Conservation (phyloP, 2,888 invertebrate species). For the Beris morrisii region DNA sequence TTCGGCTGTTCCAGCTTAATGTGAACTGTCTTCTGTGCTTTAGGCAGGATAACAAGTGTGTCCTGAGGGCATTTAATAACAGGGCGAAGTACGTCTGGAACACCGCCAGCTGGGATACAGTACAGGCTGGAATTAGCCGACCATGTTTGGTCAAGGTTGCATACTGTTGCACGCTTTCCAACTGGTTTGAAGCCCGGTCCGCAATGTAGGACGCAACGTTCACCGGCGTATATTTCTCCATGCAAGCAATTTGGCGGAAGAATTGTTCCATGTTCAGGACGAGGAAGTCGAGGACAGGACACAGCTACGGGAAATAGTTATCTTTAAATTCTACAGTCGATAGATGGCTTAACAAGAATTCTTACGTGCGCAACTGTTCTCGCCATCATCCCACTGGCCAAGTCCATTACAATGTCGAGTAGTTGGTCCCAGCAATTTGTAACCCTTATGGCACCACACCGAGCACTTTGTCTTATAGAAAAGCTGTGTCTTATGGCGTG, state of each 20-base stretch:
- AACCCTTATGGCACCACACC: conserved; percentile 57
- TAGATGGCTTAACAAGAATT: no score
- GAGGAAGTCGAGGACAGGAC: conserved; percentile 57
- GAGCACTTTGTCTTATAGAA: conserved; percentile 54
- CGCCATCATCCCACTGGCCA: conserved; percentile 58
- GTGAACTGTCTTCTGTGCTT: conserved; percentile 47
- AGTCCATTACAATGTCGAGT: conserved; percentile 58
- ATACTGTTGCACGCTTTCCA: conserved; percentile 48
- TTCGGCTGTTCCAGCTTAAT: conserved; percentile 59
- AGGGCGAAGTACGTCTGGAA: conserved; percentile 54
- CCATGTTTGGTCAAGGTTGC: conserved; percentile 51
- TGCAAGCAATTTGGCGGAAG: conserved; percentile 59
- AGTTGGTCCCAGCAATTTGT: conserved; percentile 59
- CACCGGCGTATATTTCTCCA: conserved; percentile 56
- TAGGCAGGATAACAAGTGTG: conserved; percentile 61
- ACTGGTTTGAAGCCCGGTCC: conserved; percentile 56
- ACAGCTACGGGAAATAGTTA: conserved; percentile 46
- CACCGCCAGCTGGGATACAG: conserved; percentile 44
- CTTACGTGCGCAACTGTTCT: conserved; percentile 61
- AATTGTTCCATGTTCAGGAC: conserved; percentile 59
- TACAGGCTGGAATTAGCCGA: conserved; percentile 48
- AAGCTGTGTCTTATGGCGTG: conserved; percentile 51
- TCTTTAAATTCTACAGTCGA: no score
- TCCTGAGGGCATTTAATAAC: conserved; percentile 68
- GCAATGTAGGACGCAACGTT: conserved; percentile 58